A percentile compares a stretch with the other conserved stretches of the same genome.
phyloP scores from a whole-genome alignment of 92 coral and sea anemone species.

The Palythoa heliodiscus region DNA sequence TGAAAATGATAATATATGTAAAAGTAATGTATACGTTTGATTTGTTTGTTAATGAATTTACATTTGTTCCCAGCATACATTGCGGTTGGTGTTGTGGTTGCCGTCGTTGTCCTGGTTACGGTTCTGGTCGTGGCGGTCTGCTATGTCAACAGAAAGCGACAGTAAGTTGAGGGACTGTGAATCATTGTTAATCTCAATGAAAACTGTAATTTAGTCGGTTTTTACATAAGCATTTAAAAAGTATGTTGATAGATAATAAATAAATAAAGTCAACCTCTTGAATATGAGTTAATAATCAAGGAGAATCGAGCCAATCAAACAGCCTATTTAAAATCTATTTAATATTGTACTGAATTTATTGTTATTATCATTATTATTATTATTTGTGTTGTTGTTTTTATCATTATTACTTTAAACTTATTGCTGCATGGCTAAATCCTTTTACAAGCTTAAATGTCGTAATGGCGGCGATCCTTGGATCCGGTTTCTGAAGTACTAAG shows the following conservation, averaged over 20 bases:
- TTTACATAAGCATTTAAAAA: no score
- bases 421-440: neutral
- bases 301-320: neutral
- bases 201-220: no score
- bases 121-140: neutral
- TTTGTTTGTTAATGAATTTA: no score
- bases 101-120: neutral
- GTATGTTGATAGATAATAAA: no score
- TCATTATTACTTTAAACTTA: neutral
- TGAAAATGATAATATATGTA: no score
- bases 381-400: neutral
- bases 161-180: neutral
- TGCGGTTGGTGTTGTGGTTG: conserved; percentile 26
- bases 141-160: neutral
- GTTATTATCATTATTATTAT: neutral
- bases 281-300: no score
- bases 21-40: no score
- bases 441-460: no score
- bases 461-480: no score
- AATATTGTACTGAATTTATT: neutral
- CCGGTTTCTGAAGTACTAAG: no score
- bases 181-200: neutral
- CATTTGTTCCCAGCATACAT: conserved; percentile 15
- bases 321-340: neutral
- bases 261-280: no score